phyloP scores from a whole-genome alignment of 2,797 vertebrate genomes.

The Cheirogaleus major region DNA sequence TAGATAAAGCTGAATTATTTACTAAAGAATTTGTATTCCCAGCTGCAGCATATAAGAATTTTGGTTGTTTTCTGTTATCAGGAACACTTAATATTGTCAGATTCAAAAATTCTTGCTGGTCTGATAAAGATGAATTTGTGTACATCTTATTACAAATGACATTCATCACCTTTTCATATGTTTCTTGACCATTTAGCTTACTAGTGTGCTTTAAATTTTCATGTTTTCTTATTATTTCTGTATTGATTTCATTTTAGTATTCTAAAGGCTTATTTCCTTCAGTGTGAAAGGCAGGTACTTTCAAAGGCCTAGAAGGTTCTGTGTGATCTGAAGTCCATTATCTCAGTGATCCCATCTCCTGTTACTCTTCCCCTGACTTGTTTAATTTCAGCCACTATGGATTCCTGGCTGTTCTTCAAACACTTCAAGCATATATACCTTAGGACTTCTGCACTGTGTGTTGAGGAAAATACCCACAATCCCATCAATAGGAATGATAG shows the following conservation, averaged over 20 bases:
- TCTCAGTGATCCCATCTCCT: not conserved
- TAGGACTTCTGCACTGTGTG: not conserved
- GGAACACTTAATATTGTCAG: not conserved
- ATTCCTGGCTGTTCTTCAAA: not conserved
- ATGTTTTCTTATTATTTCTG: not conserved
- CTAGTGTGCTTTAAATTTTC: not conserved
- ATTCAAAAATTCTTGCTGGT: not conserved
- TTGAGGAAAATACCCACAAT: not conserved
- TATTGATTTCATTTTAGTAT: not conserved
- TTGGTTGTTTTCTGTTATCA: not conserved
- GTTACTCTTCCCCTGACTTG: not conserved
- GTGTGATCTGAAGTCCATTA: not conserved
- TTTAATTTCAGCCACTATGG: not conserved
- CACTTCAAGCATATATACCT: not conserved
- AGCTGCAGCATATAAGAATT: not conserved
- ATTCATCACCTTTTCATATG: not conserved
- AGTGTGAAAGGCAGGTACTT: not conserved
- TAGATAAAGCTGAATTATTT: not conserved
- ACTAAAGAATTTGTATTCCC: not conserved
- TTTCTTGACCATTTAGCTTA: not conserved
- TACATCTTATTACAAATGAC: not conserved
- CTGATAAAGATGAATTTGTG: not conserved
- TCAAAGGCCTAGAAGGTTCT: not conserved
- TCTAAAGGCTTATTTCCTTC: not conserved
- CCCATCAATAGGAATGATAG: not conserved